These are phyloP conservation scores for Halcyon badia DNA, from an alignment of 2,797 vertebrate genomes.

Conservation along the genomic window DNA sequence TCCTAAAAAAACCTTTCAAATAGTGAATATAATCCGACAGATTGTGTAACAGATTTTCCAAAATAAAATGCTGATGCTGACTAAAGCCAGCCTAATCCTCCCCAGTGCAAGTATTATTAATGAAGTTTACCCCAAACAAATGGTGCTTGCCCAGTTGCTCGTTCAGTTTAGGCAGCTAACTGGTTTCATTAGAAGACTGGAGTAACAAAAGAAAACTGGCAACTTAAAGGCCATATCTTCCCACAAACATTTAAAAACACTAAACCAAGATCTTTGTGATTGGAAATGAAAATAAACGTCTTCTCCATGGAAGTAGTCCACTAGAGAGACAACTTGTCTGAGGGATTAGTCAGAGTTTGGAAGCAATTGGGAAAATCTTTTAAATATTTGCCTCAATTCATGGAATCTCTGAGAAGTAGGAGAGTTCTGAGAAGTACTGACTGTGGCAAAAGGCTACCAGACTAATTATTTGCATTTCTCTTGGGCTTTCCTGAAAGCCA, in stretches of 20 bases:
- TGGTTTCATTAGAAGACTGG: not conserved
- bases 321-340: not conserved
- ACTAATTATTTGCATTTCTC: not conserved
- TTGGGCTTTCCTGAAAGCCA: not conserved
- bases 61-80: not conserved
- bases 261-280: not conserved
- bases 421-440: not conserved
- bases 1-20: not conserved
- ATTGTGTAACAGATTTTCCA: not conserved
- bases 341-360: not conserved
- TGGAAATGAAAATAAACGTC: slow-evolving; percentile 1
- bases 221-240: not conserved
- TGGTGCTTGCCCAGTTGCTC: not conserved
- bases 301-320: not conserved
- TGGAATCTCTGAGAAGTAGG: not conserved
- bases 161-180: not conserved
- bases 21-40: not conserved
- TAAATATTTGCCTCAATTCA: not conserved
- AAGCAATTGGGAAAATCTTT: not conserved
- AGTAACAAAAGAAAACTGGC: not conserved
- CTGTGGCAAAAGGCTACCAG: not conserved
- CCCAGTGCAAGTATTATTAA: not conserved
- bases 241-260: slow-evolving; percentile 7
- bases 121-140: not conserved
- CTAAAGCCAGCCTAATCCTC: not conserved